Percentiles rank a stretch among this genome's conserved stretches.
Conservation (phyloP, 2,797 vertebrate species). For the Melanotaenia trifasciata region DNA sequence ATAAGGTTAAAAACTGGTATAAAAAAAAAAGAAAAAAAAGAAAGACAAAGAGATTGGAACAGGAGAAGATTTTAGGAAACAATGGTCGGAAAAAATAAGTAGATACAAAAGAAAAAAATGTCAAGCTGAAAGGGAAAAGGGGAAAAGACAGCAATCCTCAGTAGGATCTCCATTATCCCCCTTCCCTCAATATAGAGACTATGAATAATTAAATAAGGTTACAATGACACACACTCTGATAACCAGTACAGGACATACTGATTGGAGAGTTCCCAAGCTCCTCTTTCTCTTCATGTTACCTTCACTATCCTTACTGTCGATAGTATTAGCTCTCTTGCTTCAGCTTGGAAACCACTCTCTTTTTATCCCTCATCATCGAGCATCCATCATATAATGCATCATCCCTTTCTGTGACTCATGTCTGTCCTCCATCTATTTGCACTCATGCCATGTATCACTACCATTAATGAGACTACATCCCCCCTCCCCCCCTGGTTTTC, state of each 20-base stretch:
- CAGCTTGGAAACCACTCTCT: constrained; percentile 29
- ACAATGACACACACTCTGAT: constrained; percentile 76
- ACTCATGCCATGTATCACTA: constrained; percentile 32
- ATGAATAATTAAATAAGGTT: constrained; percentile 84
- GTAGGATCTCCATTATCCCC: constrained; percentile 31
- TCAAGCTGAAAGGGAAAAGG: constrained; percentile 1
- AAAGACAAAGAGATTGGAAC: not conserved
- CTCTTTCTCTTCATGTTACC: constrained; percentile 60
- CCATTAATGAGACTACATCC: constrained; percentile 47
- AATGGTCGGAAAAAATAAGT: not conserved
- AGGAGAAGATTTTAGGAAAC: not conserved
- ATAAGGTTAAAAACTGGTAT: constrained; percentile 30
- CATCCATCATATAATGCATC: constrained; percentile 50
- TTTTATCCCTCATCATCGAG: constrained; percentile 40
- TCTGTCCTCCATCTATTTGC: constrained; percentile 40
- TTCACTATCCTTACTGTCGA: constrained; percentile 26
- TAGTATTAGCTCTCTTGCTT: constrained; percentile 28
- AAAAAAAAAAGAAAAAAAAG: not conserved
- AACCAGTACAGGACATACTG: constrained; percentile 58
- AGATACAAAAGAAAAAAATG: constrained; percentile 2
- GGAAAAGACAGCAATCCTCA: constrained; percentile 14
- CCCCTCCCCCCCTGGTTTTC: constrained; percentile 27
- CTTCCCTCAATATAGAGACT: constrained; percentile 48
- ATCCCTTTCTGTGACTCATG: constrained; percentile 58
- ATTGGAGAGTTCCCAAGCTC: constrained; percentile 69